Conservation (phyloP, 2,888 invertebrate genomes). For the Chesias legatella region DNA sequence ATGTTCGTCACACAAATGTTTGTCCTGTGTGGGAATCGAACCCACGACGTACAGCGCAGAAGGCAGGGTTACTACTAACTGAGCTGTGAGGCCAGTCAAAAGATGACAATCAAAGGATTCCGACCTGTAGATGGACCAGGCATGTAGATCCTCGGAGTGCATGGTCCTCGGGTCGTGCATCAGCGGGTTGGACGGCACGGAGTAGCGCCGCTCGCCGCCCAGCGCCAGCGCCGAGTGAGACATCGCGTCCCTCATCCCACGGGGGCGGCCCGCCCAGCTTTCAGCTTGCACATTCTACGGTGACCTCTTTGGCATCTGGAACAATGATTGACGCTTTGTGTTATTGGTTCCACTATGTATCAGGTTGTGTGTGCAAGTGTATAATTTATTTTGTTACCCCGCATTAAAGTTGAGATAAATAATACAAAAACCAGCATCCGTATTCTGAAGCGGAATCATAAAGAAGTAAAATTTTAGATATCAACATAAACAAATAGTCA, state of each 20-base stretch:
- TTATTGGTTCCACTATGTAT: no score
- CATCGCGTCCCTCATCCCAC: slow-evolving; percentile 42
- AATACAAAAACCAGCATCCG: no score
- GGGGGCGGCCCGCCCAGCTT: background rate
- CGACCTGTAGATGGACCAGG: slow-evolving; percentile 96
- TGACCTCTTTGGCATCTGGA: slow-evolving; percentile 44
- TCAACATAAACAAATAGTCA: slow-evolving; percentile 17
- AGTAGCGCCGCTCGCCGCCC: slow-evolving; percentile 90
- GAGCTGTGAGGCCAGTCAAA: background rate
- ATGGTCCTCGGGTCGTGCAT: slow-evolving; percentile 86
- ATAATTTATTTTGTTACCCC: no score
- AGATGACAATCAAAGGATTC: slow-evolving; percentile 6
- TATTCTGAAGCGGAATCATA: no score
- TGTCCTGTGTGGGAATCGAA: no score
- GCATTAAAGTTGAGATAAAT: no score
- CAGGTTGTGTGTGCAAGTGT: no score
- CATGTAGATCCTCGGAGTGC: slow-evolving; percentile 95
- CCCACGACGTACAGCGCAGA: no score
- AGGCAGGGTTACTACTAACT: no score
- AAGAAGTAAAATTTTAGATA: no score
- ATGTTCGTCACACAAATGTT: no score
- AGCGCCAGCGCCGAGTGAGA: slow-evolving; percentile 71
- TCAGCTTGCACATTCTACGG: slow-evolving; percentile 8
- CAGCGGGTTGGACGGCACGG: slow-evolving; percentile 90
- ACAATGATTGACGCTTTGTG: no score